phyloP scores from a whole-genome alignment of 2,888 invertebrate species.

The Antheraea assamensis region DNA sequence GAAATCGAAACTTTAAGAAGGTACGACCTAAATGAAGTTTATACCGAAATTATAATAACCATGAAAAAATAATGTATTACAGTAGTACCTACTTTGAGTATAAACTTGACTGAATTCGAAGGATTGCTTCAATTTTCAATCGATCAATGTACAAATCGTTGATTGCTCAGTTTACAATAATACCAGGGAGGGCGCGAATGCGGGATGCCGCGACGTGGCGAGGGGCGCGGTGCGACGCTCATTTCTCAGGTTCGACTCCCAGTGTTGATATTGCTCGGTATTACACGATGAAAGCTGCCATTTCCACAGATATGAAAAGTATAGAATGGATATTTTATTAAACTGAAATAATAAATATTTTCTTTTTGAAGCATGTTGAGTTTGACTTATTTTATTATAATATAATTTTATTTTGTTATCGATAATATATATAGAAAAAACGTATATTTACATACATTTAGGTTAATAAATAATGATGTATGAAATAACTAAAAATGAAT shows the following conservation, averaged over 20 bases:
- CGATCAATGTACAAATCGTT: constrained; percentile 25
- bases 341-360: neutral
- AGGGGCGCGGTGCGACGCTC: constrained; percentile 47
- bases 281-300: constrained; percentile 78
- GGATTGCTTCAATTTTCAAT: neutral
- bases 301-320: constrained; percentile 36
- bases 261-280: constrained; percentile 81
- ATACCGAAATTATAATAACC: no score
- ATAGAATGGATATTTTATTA: constrained; percentile 27
- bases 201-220: constrained; percentile 18
- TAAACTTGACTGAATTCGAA: neutral
- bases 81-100: neutral
- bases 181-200: constrained; percentile 21
- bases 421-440: no score
- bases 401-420: no score
- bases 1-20: no score
- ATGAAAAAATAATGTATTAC: neutral
- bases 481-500: no score
- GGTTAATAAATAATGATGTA: no score
- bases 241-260: constrained; percentile 78
- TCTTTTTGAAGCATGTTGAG: neutral
- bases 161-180: constrained; percentile 38
- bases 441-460: no score
- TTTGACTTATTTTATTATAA: no score
- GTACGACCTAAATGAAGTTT: no score